These are phyloP conservation scores for Scomber japonicus DNA, from an alignment of 2,113 vertebrate species.

Conservation along the genomic window DNA sequence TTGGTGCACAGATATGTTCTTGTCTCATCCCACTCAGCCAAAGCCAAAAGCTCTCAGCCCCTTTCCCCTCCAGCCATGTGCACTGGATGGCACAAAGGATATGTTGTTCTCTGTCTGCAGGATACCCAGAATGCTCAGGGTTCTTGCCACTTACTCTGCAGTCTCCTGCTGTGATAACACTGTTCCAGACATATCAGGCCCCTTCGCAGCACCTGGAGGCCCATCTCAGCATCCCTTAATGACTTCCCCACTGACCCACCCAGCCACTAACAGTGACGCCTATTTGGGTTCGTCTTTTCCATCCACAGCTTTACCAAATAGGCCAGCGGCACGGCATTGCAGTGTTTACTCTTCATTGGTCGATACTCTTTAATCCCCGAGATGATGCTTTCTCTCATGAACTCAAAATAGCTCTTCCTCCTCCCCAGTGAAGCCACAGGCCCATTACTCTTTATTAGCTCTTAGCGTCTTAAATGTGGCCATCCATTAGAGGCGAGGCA, in stretches of 20 bases:
- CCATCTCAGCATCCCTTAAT: constrained; percentile 58
- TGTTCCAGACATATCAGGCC: constrained; percentile 59
- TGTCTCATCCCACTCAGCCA: constrained; percentile 67
- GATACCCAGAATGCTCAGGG: constrained; percentile 60
- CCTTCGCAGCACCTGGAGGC: constrained; percentile 67
- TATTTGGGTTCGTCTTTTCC: constrained; percentile 47
- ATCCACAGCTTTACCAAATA: constrained; percentile 62
- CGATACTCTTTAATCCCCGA: constrained; percentile 81
- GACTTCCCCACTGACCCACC: constrained; percentile 60
- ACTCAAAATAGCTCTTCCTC: constrained; percentile 78
- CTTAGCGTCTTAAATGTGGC: constrained; percentile 79
- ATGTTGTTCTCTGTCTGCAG: constrained; percentile 60
- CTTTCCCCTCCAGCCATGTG: constrained; percentile 59
- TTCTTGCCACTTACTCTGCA: constrained; percentile 47
- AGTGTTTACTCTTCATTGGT: constrained; percentile 78
- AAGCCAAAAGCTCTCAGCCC: constrained; percentile 67
- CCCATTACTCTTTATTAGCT: constrained; percentile 85
- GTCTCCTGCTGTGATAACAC: constrained; percentile 57
- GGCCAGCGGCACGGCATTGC: constrained; percentile 59
- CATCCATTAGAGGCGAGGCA: constrained; percentile 76
- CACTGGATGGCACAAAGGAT: constrained; percentile 66
- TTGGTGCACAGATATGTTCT: constrained; percentile 76
- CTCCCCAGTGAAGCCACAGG: constrained; percentile 66
- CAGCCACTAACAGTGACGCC: constrained; percentile 19
- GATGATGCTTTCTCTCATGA: constrained; percentile 81